These are phyloP conservation scores for Zaprionus vittiger DNA, from an alignment of 1,140 invertebrate species.

Conservation along the genomic window DNA sequence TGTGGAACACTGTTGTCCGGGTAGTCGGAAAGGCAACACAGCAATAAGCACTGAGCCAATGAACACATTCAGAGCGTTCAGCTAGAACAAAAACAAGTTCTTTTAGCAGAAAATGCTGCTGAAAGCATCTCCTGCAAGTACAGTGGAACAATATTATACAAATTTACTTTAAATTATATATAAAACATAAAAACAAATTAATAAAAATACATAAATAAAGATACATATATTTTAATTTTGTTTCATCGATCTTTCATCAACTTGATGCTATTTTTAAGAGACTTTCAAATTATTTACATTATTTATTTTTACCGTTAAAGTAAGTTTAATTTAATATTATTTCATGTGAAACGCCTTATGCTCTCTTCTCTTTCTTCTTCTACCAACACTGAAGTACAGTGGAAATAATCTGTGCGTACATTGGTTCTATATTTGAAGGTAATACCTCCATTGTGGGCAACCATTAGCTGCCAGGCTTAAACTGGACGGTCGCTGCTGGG, in stretches of 20 bases:
- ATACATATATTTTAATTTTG: not conserved
- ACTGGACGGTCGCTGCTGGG: constrained; percentile 33
- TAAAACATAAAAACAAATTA: not conserved
- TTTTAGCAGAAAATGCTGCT: constrained; percentile 16
- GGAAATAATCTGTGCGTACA: not conserved
- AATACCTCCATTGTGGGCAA: constrained; percentile 14
- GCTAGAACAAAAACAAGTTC: constrained; percentile 51
- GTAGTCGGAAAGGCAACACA: not conserved
- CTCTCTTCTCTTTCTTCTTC: too few species aligned
- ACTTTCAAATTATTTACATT: too few species aligned
- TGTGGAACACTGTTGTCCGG: not conserved
- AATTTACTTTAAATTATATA: not conserved
- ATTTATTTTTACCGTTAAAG: not conserved
- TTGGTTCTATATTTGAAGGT: constrained; percentile 4
- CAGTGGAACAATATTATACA: constrained; percentile 28
- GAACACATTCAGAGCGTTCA: constrained; percentile 55
- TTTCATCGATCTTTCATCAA: not conserved
- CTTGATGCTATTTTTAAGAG: too few species aligned
- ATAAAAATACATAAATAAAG: too few species aligned
- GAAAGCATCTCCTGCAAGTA: not conserved
- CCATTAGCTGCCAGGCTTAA: constrained; percentile 24
- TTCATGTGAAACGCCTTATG: not conserved
- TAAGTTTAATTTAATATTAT: not conserved
- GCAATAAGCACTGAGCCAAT: constrained; percentile 42
- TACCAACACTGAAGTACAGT: not conserved